Evolutionary conservation across 2,888 invertebrate genomes (phyloP), one percentile per base, ranked within the genome.

Genomic region (Coronaproctus castanopsis): DNA sequence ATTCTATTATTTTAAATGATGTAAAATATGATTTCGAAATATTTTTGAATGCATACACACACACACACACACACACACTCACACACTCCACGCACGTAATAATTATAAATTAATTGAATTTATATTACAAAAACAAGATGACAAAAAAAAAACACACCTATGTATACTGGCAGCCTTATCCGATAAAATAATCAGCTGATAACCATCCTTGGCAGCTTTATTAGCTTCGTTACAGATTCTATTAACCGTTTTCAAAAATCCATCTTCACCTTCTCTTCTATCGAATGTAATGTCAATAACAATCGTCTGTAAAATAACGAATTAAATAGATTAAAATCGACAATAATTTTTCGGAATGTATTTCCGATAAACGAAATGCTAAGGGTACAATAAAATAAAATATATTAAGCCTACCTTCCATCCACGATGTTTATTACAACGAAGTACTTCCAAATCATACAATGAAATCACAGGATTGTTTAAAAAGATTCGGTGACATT

Each of bases 391-490:
- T n/a, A n/a, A n/a, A n/a, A n/a, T n/a, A n/a, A n/a, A n/a, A n/a
- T n/a, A n/a, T n/a, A n/a, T n/a, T n/a, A n/a, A n/a, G n/a, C n/a
- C 63, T 68, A 77, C 77, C 76, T 77, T 85, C 97, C 96, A 97
- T 18, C 86, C 87, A 24, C 90, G 82, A 71, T 89, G 85, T 24
- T 75, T 81, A 21, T 86, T 89, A 49, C 80, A 76, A 69, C 89
- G 90, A 57, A 98, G 75, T 10, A 95, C 85, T 69, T 88, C 84
- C 66, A 95, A 76, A 72, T 98, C 97, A 23, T 82, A 78, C 65
- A 97, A 78, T 18, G 96, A 95, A 60, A 98, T 75, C 62, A 98
- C 87, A 1, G 98, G 98, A 75, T 97, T 90, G 59, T 85, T 82
- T 63, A 98, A 75, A 78, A 95, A 91, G 68, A 98, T 77, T 21